Evolutionary conservation across 2,113 vertebrate species (phyloP), one percentile per base, ranked within the genome.

Genomic region (Talpa occidentalis): DNA sequence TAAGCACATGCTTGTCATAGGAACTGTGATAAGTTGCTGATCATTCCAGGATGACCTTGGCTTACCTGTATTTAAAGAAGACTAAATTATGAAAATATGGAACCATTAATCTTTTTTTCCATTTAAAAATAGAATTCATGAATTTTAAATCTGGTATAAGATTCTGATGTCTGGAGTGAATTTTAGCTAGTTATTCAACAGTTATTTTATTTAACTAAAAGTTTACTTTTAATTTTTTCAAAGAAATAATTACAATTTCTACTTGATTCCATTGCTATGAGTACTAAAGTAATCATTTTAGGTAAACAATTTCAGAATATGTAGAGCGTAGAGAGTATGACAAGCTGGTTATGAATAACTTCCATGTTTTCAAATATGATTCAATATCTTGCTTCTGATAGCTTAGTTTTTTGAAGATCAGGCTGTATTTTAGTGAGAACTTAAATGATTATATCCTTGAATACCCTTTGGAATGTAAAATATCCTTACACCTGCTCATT

Each of bases 381-480:
- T 77, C 14, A 28, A 10, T 19, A 49, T 67, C 3, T 82, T 0
- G 16, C 32, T 56, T 42, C n/a, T 69, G 16, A 56, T 40, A 40
- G 26, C 37, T 94, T 82, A 49, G 9, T 69, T 83, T 92, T 87
- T 56, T 83, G n/a, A 94, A 87, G 19, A 69, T n/a, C 3, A 60
- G 49, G 2, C 10, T 94, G 30, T 40, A 44, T 76, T 91, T 93
- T 84, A 54, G 40, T 87, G 24, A 78, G 52, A 76, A 79, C 9
- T 28, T 10, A 67, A 69, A 5, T 56, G 19, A 0, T 83, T 21
- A 56, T 1, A 44, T 47, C 44, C 32, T 10, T 32, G 17, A 67
- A 76, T 59, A 80, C 5, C 3, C 44, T 73, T 54, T 56, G 1
- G 35, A 52, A 78, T 26, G 10, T 73, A 44, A 69, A 73, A 78